Evolutionary conservation across 2,797 vertebrate genomes (phyloP).

Genomic region (Geotrypetes seraphini): DNA sequence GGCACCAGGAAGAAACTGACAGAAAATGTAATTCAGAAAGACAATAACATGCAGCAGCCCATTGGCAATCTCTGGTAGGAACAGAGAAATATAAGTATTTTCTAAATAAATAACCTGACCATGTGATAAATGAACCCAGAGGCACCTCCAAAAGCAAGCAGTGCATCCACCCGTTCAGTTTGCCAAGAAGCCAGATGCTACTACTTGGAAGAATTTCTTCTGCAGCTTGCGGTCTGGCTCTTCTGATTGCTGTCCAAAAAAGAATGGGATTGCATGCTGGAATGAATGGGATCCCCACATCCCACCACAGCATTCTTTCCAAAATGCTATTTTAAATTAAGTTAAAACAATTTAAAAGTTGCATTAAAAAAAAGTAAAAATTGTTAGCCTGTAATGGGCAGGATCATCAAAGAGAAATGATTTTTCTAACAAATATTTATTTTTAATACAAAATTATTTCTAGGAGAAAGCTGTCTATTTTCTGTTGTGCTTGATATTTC

Average conservation of each 20-base stretch:
- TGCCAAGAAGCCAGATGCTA: constrained; percentile 65
- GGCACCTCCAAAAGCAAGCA: constrained; percentile 23
- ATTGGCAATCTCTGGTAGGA: constrained; percentile 7
- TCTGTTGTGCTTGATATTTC: too few relatives aligned
- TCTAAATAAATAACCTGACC: too few relatives aligned
- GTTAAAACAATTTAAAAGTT: too few relatives aligned
- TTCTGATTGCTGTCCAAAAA: constrained; percentile 55
- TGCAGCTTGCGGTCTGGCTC: constrained; percentile 49
- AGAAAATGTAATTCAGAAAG: constrained; percentile 2
- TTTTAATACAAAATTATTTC: too few relatives aligned
- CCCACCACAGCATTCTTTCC: constrained; percentile 1
- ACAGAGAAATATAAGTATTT: too few relatives aligned
- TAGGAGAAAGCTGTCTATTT: too few relatives aligned
- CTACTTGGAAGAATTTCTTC: constrained; percentile 46
- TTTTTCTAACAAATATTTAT: too few relatives aligned
- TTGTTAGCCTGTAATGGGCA: too few relatives aligned
- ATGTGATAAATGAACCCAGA: constrained; percentile 30
- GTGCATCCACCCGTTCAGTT: constrained; percentile 17
- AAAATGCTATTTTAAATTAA: too few relatives aligned
- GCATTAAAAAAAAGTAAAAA: too few relatives aligned
- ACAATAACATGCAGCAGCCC: constrained; percentile 15
- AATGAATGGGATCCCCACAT: constrained; percentile 24
- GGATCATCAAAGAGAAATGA: too few relatives aligned
- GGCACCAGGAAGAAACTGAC: not conserved
- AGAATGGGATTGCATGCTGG: constrained; percentile 22